These are phyloP conservation scores for Epizoanthus illoricatus DNA, from an alignment of 92 coral and sea anemone species.

Conservation along the genomic window DNA sequence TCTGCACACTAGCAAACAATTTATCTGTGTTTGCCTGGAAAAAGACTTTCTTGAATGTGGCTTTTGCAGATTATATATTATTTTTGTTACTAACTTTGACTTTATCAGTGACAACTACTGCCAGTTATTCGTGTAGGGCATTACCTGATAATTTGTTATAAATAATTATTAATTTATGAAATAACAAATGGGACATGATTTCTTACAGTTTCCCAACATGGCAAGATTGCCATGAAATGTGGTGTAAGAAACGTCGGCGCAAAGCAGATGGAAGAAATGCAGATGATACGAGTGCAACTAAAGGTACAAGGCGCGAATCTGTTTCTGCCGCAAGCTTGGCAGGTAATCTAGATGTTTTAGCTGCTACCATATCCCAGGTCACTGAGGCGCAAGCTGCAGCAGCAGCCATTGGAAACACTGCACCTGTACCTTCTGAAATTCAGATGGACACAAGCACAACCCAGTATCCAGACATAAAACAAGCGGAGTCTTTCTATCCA, in stretches of 20 bases:
- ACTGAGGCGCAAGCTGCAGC: constrained; percentile 43
- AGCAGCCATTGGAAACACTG: constrained; percentile 33
- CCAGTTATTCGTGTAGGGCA: too few relatives aligned
- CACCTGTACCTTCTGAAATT: constrained; percentile 12
- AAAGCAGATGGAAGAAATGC: constrained; percentile 69
- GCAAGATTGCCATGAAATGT: constrained; percentile 99
- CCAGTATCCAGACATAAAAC: constrained; percentile 16
- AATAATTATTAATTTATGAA: background rate
- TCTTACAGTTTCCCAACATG: constrained; percentile 87
- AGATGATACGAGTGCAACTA: constrained; percentile 64
- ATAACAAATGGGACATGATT: background rate
- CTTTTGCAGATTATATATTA: too few relatives aligned
- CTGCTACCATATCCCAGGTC: constrained; percentile 1
- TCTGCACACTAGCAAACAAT: too few relatives aligned
- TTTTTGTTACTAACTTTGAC: too few relatives aligned
- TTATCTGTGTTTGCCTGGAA: too few relatives aligned
- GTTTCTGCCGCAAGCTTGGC: constrained; percentile 28
- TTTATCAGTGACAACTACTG: too few relatives aligned
- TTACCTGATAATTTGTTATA: too few relatives aligned
- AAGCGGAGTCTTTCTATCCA: constrained; percentile 25
- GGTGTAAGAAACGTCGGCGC: constrained; percentile 97
- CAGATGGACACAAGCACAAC: constrained; percentile 10
- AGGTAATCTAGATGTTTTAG: constrained; percentile 13
- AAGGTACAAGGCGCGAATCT: constrained; percentile 70
- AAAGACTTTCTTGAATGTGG: too few relatives aligned